A percentile compares a stretch with the other conserved stretches of the same genome.
Conservation (phyloP, 2,888 invertebrate genomes). For the Vanessa cardui region DNA sequence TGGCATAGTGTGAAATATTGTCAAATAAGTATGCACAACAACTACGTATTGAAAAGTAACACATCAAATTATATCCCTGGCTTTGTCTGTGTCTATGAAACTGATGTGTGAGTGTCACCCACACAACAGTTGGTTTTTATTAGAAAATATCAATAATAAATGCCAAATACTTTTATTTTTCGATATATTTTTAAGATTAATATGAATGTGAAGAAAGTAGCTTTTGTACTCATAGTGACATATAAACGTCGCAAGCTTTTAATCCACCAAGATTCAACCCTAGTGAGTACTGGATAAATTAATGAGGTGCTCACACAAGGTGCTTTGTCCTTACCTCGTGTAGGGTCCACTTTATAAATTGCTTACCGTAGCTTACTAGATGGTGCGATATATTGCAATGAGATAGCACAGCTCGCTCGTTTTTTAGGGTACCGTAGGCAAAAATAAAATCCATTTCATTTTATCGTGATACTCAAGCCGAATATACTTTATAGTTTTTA, state of each 20-base stretch:
- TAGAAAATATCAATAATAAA: no score
- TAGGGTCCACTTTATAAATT: slow-evolving; percentile 42
- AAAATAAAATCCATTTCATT: slow-evolving; percentile 1
- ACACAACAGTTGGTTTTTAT: no score
- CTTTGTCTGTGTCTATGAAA: no score
- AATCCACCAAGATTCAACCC: slow-evolving; percentile 5
- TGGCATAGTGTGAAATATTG: no score
- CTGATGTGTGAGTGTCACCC: no score
- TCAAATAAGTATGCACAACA: no score
- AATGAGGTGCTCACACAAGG: slow-evolving; percentile 36
- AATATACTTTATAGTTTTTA: no score
- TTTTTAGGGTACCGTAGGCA: slow-evolving; percentile 3
- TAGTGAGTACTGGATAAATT: slow-evolving; percentile 33
- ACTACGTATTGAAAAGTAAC: no score
- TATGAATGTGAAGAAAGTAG: background rate
- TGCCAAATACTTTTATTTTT: no score
- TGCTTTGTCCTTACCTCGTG: slow-evolving; percentile 34
- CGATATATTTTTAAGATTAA: no score
- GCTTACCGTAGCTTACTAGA: slow-evolving; percentile 33
- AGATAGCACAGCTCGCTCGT: slow-evolving; percentile 31
- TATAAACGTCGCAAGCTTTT: background rate
- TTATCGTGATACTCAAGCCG: background rate
- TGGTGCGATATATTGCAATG: slow-evolving; percentile 35
- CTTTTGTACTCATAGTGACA: background rate
- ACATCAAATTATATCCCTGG: no score